These are phyloP conservation scores for Propithecus deckenii DNA, from an alignment of 2,797 vertebrate genomes.

Conservation along the genomic window DNA sequence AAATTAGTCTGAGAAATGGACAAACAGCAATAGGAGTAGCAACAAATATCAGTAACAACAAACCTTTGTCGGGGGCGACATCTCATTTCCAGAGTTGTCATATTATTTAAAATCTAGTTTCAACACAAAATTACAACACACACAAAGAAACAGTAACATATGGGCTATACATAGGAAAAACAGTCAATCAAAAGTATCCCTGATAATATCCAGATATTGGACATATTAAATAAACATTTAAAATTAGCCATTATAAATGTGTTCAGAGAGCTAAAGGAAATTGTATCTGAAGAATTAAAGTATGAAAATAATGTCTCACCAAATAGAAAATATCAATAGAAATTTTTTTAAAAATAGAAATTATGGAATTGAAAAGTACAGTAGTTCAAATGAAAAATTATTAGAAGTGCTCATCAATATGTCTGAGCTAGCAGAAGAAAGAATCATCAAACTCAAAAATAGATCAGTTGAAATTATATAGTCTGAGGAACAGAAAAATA, in stretches of 20 bases:
- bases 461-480: neutral
- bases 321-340: neutral
- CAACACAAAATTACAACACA: neutral
- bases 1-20: neutral
- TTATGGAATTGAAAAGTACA: neutral
- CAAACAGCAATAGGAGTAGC: neutral
- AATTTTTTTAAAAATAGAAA: neutral
- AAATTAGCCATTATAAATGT: neutral
- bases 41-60: neutral
- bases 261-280: neutral
- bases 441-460: neutral
- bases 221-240: neutral
- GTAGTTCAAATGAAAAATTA: neutral
- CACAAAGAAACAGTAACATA: neutral
- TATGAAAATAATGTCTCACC: neutral
- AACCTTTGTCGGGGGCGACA: neutral
- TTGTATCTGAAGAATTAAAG: neutral
- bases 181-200: neutral
- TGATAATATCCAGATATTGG: neutral
- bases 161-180: neutral
- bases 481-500: neutral
- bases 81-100: neutral
- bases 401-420: neutral
- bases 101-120: neutral
- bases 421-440: neutral